Conservation (phyloP, 1,140 invertebrate genomes). For the Drosophila kohkoa region DNA sequence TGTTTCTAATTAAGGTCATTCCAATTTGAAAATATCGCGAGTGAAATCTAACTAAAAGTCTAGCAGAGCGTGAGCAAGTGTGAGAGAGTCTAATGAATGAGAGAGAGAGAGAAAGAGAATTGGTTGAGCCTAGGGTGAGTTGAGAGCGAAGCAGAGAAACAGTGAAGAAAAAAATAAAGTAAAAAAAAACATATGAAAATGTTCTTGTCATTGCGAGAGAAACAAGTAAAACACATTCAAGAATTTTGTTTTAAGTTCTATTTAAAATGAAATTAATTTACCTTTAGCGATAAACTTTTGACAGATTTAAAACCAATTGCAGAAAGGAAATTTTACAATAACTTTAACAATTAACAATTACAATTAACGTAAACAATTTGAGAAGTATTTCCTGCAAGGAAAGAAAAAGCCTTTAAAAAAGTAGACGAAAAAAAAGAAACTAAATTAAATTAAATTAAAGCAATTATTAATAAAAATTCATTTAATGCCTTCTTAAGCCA, state of each 20-base stretch:
- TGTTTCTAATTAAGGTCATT: conserved; percentile 83
- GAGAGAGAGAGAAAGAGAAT: conserved; percentile 46
- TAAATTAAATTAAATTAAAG: conserved; percentile 43
- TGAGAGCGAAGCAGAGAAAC: conserved; percentile 13
- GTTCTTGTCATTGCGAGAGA: conserved; percentile 41
- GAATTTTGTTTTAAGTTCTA: conserved; percentile 82
- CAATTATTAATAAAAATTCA: conserved; percentile 51
- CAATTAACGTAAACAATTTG: conserved; percentile 60
- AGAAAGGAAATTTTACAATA: conserved; percentile 41
- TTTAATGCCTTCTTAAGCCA: conserved; percentile 47
- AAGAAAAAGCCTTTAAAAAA: conserved; percentile 83
- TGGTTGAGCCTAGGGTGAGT: conserved; percentile 10
- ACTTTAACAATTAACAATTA: conserved; percentile 43
- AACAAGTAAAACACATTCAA: conserved; percentile 75
- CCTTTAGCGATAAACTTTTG: conserved; percentile 31
- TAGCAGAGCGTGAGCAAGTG: conserved; percentile 37
- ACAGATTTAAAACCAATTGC: conserved; percentile 45
- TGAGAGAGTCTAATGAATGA: conserved; percentile 25
- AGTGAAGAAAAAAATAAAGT: conserved; percentile 24
- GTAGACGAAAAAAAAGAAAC: conserved; percentile 55
- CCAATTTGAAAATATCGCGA: conserved; percentile 81
- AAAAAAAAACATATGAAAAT: conserved; percentile 42
- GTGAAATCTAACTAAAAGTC: conserved; percentile 72
- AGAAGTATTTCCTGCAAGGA: conserved; percentile 81
- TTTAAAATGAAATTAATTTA: conserved; percentile 79